Evolutionary conservation across 2,113 vertebrate genomes (phyloP).

Genomic region (Castor canadensis): DNA sequence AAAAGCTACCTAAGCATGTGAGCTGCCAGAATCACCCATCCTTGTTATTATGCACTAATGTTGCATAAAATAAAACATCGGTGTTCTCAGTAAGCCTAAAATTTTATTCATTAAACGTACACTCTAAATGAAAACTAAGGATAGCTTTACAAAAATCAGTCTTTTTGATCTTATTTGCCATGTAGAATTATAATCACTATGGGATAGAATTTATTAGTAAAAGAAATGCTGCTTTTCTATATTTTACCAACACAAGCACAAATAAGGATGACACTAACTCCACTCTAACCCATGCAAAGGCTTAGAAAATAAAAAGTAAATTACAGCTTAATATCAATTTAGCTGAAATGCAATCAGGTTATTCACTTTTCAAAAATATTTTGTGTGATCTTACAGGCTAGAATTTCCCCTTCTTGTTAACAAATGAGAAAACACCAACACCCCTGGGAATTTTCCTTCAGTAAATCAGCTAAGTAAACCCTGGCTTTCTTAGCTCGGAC

Average conservation of each 20-base stretch:
- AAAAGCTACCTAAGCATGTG: slow-evolving; percentile 58
- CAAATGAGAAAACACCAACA: slow-evolving; percentile 69
- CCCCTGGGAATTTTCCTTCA: slow-evolving; percentile 78
- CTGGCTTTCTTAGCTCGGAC: slow-evolving; percentile 68
- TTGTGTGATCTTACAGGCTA: neutral
- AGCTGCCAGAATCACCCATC: slow-evolving; percentile 64
- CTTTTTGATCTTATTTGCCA: neutral
- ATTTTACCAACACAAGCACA: slow-evolving; percentile 60
- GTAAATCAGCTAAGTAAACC: slow-evolving; percentile 73
- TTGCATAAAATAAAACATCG: slow-evolving; percentile 45
- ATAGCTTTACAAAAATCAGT: slow-evolving; percentile 4
- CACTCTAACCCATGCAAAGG: neutral
- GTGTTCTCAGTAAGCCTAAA: slow-evolving; percentile 24
- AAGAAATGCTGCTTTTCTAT: slow-evolving; percentile 10
- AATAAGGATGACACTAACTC: neutral
- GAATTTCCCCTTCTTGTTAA: slow-evolving; percentile 72
- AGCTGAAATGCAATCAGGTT: neutral
- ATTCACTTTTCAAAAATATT: slow-evolving; percentile 39
- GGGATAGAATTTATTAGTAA: slow-evolving; percentile 22
- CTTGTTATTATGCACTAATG: slow-evolving; percentile 45
- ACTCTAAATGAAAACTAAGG: slow-evolving; percentile 41
- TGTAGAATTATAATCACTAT: slow-evolving; percentile 45
- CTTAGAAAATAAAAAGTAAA: slow-evolving; percentile 37
- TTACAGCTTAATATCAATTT: slow-evolving; percentile 3
- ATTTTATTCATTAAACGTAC: neutral